phyloP scores from a whole-genome alignment of 35 echinoderm and acorn worm species.

The Acanthaster planci region DNA sequence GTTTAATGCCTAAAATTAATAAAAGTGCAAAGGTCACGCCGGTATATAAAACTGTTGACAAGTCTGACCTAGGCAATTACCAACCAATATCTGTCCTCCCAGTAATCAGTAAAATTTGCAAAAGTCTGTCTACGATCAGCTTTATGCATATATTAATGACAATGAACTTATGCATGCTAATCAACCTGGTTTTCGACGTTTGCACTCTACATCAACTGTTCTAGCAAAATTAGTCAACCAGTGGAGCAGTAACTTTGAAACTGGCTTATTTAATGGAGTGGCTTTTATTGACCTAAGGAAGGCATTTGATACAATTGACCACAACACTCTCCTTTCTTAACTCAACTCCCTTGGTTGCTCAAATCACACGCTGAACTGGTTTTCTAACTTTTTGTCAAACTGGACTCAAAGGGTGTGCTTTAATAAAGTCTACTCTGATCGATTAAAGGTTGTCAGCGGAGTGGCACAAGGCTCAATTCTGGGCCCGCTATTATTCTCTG shows the following conservation, averaged over 20 bases:
- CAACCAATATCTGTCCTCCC: conserved; percentile 38
- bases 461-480: not conserved
- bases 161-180: conserved; percentile 27
- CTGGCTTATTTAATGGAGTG: not conserved
- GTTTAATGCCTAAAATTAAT: not conserved
- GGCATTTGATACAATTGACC: conserved; percentile 16
- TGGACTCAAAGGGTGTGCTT: not conserved
- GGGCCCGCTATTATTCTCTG: not conserved
- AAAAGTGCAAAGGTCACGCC: conserved; percentile 29
- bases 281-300: conserved; percentile 12
- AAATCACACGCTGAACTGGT: not conserved
- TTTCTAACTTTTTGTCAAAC: not conserved
- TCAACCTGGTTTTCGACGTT: conserved; percentile 26
- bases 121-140: conserved; percentile 41
- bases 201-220: conserved; percentile 7
- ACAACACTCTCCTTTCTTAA: not conserved
- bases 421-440: not conserved
- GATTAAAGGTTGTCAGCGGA: not conserved
- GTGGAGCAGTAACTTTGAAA: not conserved
- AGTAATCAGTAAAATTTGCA: conserved; percentile 38
- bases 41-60: conserved; percentile 14
- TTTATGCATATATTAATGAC: conserved; percentile 38
- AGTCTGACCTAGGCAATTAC: conserved; percentile 22
- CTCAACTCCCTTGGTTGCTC: not conserved
- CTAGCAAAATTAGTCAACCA: conserved; percentile 1